Evolutionary conservation across 2,888 invertebrate species (phyloP).

Genomic region (Lepidocyrtoides sp.): DNA sequence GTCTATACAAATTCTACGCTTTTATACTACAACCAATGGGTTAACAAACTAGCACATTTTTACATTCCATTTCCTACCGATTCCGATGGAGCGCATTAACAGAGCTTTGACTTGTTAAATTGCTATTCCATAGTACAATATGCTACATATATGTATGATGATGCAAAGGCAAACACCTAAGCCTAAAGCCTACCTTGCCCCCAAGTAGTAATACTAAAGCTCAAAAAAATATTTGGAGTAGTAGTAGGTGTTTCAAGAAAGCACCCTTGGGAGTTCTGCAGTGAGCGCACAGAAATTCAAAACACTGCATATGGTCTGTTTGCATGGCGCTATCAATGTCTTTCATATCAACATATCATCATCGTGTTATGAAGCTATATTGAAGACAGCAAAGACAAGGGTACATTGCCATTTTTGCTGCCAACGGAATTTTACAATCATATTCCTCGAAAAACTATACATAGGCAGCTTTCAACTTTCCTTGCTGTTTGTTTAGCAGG

Average conservation of each 20-base stretch:
- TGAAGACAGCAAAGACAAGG: background rate
- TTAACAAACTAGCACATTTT: constrained; percentile 18
- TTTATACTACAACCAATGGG: background rate
- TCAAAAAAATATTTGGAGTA: background rate
- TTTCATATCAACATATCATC: background rate
- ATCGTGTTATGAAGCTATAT: background rate
- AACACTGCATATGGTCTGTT: background rate
- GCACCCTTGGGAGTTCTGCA: constrained; percentile 58
- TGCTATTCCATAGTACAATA: too few relatives aligned
- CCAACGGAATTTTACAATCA: constrained; percentile 8
- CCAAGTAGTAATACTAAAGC: too few relatives aligned
- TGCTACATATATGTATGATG: too few relatives aligned
- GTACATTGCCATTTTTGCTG: background rate
- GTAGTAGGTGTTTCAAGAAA: constrained; percentile 29
- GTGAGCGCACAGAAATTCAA: background rate
- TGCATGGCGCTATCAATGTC: background rate
- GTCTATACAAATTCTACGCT: constrained; percentile 15
- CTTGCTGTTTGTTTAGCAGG: constrained; percentile 38
- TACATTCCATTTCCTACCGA: constrained; percentile 39
- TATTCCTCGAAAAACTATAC: constrained; percentile 8
- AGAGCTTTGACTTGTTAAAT: constrained; percentile 27
- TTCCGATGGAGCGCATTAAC: constrained; percentile 20
- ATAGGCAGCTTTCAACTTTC: background rate
- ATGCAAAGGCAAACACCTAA: too few relatives aligned
- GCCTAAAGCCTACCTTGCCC: too few relatives aligned